A percentile compares a stretch with the other conserved stretches of the same genome.
phyloP scores from a whole-genome alignment of 2,113 vertebrate species.

The Chaetodon trifascialis region DNA sequence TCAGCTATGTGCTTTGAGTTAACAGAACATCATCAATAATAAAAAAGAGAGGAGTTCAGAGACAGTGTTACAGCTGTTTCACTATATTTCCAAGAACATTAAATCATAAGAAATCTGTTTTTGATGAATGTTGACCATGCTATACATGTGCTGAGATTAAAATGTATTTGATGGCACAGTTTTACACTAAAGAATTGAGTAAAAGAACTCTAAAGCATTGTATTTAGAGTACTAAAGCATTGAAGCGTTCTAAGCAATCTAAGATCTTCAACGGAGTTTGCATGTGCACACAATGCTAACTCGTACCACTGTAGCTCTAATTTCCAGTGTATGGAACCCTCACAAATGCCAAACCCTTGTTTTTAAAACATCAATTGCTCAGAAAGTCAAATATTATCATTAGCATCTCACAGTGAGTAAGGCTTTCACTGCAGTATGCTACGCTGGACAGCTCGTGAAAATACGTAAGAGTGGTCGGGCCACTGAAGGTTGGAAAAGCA shows the following conservation, averaged over 20 bases:
- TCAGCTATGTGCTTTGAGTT: background rate
- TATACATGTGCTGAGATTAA: slow-evolving; percentile 8
- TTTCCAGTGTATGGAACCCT: background rate
- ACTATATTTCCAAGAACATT: slow-evolving; percentile 3
- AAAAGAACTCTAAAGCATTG: background rate
- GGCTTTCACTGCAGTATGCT: background rate
- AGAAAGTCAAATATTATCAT: slow-evolving; percentile 45
- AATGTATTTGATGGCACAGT: background rate
- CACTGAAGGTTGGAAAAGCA: slow-evolving; percentile 17
- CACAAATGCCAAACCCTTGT: background rate
- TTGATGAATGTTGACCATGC: background rate
- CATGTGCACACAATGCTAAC: background rate
- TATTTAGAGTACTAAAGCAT: no score
- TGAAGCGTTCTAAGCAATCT: no score
- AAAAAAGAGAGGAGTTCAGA: background rate
- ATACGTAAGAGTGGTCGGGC: slow-evolving; percentile 17
- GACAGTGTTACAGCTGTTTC: slow-evolving; percentile 9
- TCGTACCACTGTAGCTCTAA: background rate
- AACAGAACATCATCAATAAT: background rate
- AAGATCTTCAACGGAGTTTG: no score
- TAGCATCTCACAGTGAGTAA: background rate
- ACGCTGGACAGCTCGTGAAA: slow-evolving; percentile 18
- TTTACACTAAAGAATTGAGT: background rate
- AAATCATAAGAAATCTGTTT: slow-evolving; percentile 23
- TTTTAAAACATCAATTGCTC: slow-evolving; percentile 3